Evolutionary conservation across 2,113 vertebrate species (phyloP).

Genomic region (Boleophthalmus pectinirostris): DNA sequence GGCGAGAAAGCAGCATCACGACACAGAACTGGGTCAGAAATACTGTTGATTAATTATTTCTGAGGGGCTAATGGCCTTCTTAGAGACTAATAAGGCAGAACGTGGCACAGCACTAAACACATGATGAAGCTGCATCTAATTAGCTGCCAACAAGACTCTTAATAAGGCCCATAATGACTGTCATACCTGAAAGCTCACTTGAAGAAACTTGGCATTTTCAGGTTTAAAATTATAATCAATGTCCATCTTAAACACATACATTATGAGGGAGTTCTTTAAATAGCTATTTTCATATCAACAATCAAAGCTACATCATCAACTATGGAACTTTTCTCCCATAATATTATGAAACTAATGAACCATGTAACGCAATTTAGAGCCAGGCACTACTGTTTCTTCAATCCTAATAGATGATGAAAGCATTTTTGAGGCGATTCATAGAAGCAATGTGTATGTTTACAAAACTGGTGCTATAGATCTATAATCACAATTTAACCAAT

Average conservation of each 20-base stretch:
- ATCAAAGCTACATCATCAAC: too few species aligned
- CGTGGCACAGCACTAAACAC: constrained; percentile 53
- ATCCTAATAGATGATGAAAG: background rate
- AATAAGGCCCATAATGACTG: constrained; percentile 51
- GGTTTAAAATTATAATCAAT: background rate
- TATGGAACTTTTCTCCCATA: background rate
- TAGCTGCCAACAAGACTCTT: constrained; percentile 60
- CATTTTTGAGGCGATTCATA: background rate
- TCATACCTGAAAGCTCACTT: constrained; percentile 43
- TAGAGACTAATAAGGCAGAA: constrained; percentile 62
- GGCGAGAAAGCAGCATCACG: constrained; percentile 36
- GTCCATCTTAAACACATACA: background rate
- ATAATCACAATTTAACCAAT: background rate
- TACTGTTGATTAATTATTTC: constrained; percentile 63
- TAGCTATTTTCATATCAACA: background rate
- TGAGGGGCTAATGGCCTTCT: constrained; percentile 54
- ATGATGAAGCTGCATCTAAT: constrained; percentile 60
- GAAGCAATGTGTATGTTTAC: background rate
- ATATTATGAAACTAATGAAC: background rate
- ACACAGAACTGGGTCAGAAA: constrained; percentile 56
- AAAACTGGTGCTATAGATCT: background rate
- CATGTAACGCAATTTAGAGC: too few species aligned
- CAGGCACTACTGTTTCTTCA: too few species aligned
- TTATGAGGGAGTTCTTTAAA: background rate
- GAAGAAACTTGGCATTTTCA: constrained; percentile 21